Evolutionary conservation across 2,888 invertebrate species (phyloP).

Genomic region (Parnassius orleans): DNA sequence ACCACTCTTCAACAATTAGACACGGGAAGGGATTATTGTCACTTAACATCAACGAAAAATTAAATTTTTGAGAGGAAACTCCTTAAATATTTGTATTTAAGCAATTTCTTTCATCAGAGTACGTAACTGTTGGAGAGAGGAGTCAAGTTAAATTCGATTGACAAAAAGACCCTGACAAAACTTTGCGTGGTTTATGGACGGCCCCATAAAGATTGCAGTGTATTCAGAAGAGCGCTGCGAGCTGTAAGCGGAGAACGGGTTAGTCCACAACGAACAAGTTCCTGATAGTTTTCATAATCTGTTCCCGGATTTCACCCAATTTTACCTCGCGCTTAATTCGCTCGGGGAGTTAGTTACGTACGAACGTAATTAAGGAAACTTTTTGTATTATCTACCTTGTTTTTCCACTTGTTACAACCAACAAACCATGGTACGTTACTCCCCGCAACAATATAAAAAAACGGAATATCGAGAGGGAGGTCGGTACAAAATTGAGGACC

Average conservation of each 20-base stretch:
- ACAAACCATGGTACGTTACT: constrained; percentile 38
- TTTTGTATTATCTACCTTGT: constrained; percentile 74
- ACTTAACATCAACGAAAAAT: too few relatives aligned
- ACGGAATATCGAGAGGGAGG: constrained; percentile 27
- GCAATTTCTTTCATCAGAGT: too few relatives aligned
- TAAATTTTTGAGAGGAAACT: too few relatives aligned
- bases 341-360: constrained; percentile 72
- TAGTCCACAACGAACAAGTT: not conserved
- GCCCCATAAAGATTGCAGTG: too few relatives aligned
- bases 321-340: constrained; percentile 67
- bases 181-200: too few relatives aligned
- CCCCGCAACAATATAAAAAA: constrained; percentile 34
- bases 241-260: not conserved
- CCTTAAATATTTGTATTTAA: too few relatives aligned
- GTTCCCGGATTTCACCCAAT: constrained; percentile 62
- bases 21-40: too few relatives aligned
- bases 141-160: too few relatives aligned
- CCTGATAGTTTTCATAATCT: constrained; percentile 48
- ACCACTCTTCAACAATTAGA: too few relatives aligned
- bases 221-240: too few relatives aligned
- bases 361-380: constrained; percentile 76
- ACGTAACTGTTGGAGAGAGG: too few relatives aligned
- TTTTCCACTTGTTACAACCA: constrained; percentile 64
- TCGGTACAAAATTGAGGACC: constrained; percentile 40
- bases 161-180: too few relatives aligned